Percentiles rank a stretch among this genome's conserved stretches.
phyloP scores from a whole-genome alignment of 2,797 vertebrate species.

The Lateolabrax maculatus region DNA sequence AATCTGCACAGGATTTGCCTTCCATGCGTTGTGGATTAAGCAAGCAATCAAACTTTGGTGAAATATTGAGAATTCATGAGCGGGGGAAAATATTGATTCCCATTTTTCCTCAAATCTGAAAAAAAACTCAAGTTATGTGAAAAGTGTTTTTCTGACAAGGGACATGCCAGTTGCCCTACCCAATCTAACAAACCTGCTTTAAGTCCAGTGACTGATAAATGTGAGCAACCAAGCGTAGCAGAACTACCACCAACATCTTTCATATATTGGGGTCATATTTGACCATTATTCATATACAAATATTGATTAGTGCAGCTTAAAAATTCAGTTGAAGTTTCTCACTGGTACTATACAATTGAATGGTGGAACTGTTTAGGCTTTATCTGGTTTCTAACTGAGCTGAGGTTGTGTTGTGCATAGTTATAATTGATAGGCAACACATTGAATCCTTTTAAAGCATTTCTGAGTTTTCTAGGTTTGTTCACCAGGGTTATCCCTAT shows the following conservation, averaged over 20 bases:
- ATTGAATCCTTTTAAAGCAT: not conserved
- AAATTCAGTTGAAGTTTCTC: not conserved
- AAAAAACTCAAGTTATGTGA: no score
- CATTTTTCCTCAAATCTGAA: not conserved
- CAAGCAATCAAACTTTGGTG: not conserved
- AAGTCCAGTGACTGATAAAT: not conserved
- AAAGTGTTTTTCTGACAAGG: no score
- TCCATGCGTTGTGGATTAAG: not conserved
- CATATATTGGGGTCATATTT: not conserved
- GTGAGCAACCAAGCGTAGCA: not conserved
- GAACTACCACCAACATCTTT: no score
- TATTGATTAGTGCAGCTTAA: not conserved
- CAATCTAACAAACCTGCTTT: not conserved
- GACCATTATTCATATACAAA: not conserved
- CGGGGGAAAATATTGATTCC: not conserved
- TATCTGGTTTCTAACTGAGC: slow-evolving; percentile 18
- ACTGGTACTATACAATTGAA: not conserved
- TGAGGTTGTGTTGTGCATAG: not conserved
- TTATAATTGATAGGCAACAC: slow-evolving; percentile 42
- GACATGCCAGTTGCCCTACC: not conserved
- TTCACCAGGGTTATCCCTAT: slow-evolving; percentile 5
- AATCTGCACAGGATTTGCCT: not conserved
- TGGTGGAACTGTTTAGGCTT: no score
- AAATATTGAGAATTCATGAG: not conserved
- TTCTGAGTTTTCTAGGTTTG: slow-evolving; percentile 2